Evolutionary conservation across 2,888 invertebrate genomes (phyloP).

Genomic region (Xylocampa areola): DNA sequence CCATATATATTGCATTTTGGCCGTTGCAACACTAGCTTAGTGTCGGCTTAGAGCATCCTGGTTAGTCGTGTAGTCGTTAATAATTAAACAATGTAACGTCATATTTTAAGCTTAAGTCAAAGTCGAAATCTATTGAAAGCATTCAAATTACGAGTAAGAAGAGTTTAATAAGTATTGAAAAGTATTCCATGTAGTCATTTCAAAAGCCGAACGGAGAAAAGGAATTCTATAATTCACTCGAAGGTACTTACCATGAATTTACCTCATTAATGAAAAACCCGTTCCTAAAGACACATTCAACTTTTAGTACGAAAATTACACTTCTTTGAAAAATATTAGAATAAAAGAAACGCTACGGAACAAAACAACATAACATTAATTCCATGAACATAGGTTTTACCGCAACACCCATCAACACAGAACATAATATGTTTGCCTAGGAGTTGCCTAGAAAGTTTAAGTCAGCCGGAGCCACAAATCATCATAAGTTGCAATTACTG

Average conservation of each 20-base stretch:
- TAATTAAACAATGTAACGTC: slow-evolving; percentile 39
- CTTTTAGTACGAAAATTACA: no score
- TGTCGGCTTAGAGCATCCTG: slow-evolving; percentile 12
- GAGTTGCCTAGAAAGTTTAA: slow-evolving; percentile 69
- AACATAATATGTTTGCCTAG: slow-evolving; percentile 48
- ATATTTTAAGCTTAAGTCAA: no score
- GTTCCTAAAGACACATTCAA: no score
- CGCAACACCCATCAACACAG: slow-evolving; percentile 50
- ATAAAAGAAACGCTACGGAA: not conserved
- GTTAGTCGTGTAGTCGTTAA: slow-evolving; percentile 20
- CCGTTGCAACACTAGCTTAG: slow-evolving; percentile 24
- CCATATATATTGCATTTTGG: slow-evolving; percentile 46
- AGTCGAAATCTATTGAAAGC: no score
- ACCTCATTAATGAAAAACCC: no score
- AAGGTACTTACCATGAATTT: no score
- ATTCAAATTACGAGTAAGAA: no score
- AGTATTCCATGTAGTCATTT: no score
- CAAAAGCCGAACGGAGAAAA: no score
- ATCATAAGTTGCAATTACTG: slow-evolving; percentile 85
- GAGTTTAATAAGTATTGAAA: no score
- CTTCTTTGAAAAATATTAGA: not conserved
- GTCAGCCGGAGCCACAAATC: slow-evolving; percentile 79
- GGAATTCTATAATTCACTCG: no score
- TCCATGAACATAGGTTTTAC: slow-evolving; percentile 27
- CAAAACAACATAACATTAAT: slow-evolving; percentile 27